Evolutionary conservation across 1,140 invertebrate species (phyloP).

Genomic region (Panagrolaimus sp.): DNA sequence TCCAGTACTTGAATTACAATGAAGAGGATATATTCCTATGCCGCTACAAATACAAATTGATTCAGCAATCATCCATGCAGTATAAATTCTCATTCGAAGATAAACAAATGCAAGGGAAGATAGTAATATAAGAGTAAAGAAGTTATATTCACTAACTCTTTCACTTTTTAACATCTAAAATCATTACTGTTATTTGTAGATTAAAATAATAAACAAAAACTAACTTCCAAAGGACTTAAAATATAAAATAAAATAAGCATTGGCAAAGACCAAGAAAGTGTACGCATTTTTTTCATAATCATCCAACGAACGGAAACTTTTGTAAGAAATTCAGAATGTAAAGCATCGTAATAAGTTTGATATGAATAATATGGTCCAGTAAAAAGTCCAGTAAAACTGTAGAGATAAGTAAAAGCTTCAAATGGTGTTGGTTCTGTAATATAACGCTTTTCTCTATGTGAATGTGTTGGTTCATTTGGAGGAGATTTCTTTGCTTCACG

Average conservation of each 20-base stretch:
- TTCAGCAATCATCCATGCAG: constrained; percentile 79
- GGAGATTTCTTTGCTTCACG: constrained; percentile 19
- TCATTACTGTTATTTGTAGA: neutral
- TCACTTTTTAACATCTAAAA: constrained; percentile 50
- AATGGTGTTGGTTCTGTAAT: constrained; percentile 35
- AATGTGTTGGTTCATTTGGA: constrained; percentile 12
- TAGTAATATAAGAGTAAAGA: constrained; percentile 74
- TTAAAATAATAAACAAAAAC: constrained; percentile 16
- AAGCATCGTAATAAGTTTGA: constrained; percentile 44
- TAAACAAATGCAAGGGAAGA: constrained; percentile 77
- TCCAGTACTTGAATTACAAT: constrained; percentile 69
- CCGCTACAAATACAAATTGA: constrained; percentile 82
- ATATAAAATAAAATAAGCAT: constrained; percentile 43
- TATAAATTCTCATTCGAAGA: constrained; percentile 81
- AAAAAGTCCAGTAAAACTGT: constrained; percentile 52
- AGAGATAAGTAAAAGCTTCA: constrained; percentile 54
- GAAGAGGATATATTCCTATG: constrained; percentile 78
- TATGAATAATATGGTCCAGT: constrained; percentile 56
- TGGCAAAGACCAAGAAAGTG: constrained; percentile 44
- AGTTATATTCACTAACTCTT: constrained; percentile 59
- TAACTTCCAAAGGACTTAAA: constrained; percentile 48
- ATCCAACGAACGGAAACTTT: constrained; percentile 22
- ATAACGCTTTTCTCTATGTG: constrained; percentile 18
- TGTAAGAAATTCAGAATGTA: constrained; percentile 30
- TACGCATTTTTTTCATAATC: neutral